A percentile compares a stretch with the other conserved stretches of the same genome.
Conservation (phyloP, 2,797 vertebrate genomes). For the Danio aesculapii region DNA sequence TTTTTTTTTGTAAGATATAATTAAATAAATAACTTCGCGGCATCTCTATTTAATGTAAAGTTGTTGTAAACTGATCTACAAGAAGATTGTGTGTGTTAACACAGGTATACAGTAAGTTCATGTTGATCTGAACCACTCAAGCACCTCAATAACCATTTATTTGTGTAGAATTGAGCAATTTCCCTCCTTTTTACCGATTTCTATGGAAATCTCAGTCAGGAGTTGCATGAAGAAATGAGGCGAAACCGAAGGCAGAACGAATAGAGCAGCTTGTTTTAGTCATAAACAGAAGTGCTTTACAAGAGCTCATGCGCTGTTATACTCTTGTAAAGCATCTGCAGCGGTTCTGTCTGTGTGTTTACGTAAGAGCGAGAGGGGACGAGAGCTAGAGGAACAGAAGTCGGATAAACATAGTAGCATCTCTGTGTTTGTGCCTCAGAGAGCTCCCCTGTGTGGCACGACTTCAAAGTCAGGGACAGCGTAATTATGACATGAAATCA, state of each 20-base stretch:
- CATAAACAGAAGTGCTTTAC: slow-evolving; percentile 26
- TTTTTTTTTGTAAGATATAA: no score
- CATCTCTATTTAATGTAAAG: neutral
- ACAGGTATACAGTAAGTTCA: neutral
- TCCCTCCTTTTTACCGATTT: neutral
- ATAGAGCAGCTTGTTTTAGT: slow-evolving; percentile 25
- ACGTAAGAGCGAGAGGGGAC: slow-evolving; percentile 18
- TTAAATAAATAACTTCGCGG: neutral
- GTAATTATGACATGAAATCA: slow-evolving; percentile 18
- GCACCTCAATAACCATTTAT: neutral
- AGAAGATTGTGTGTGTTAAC: neutral
- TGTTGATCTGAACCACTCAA: neutral
- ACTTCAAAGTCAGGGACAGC: slow-evolving; percentile 36
- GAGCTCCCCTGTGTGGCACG: slow-evolving; percentile 26
- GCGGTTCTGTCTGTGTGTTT: slow-evolving; percentile 7
- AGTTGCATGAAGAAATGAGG: neutral
- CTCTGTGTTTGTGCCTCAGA: slow-evolving; percentile 20
- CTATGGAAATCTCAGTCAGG: neutral
- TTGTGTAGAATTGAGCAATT: neutral
- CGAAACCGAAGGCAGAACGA: neutral
- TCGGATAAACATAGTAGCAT: neutral
- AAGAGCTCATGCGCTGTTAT: neutral
- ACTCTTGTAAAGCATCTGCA: slow-evolving; percentile 20
- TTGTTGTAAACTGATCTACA: neutral
- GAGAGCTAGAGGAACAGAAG: slow-evolving; percentile 21